Evolutionary conservation across 64 coral and sea anemone genomes (phyloP), one percentile per base, ranked within the genome.

Genomic region (Actinia equina): DNA sequence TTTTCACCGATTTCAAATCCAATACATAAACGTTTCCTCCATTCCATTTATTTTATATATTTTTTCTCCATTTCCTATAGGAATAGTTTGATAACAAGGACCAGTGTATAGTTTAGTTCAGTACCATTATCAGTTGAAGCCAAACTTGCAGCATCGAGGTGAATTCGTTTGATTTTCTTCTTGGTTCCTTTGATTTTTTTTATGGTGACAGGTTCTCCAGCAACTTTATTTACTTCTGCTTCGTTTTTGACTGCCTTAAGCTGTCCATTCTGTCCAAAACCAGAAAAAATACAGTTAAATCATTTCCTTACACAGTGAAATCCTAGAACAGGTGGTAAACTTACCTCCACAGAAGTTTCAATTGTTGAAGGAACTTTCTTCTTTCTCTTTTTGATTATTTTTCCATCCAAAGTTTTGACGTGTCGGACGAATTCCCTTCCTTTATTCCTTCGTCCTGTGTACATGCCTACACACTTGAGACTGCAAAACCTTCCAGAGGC

Each of bases 331-430:
- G 42, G 17, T 81, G 22, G 5, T 20, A 2, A 25, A 52, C 16
- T 16, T 42, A 85, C 83, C 25, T 85, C 83, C 2, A 56, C 52
- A 1, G 82, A 17, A n/a, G 59, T 42, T 43, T 85, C 83, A 14
- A 23, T 57, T 23, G 30, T 45, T 10, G 44, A n/a, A 17, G 59
- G 53, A 18, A 54, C 52, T 85, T 92, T 87, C 88, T 99, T 99
- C 88, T 99, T 93, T 80, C 91, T 90, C 81, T 94, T 99, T 71
- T 99, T 99, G 81, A 95, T 76, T 18, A 98, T 94, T 58, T 99
- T 99, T 46, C 96, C 96, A 58, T 95, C 96, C 19, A 95, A 67
- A 86, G 90, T 94, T 71, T 95, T 99, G 23, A 98, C 89, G n/a
- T 94, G 89, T 30, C 93, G 88, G 17, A 96, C 91, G 41, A 98